These are phyloP conservation scores for Sialis fuliginosa DNA, from an alignment of 2,888 invertebrate species.

Conservation along the genomic window DNA sequence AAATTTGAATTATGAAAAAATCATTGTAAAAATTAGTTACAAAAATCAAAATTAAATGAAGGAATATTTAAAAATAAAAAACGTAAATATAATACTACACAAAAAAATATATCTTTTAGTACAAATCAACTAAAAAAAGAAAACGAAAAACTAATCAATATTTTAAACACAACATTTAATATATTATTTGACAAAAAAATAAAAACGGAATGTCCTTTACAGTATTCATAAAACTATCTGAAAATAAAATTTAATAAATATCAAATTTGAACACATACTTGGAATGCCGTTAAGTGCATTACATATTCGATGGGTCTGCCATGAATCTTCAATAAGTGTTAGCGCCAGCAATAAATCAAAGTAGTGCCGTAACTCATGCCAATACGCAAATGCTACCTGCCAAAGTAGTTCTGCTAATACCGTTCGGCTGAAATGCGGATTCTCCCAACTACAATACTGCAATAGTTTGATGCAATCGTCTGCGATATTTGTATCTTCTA, in stretches of 20 bases:
- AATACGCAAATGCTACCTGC: slow-evolving; percentile 80
- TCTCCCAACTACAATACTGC: slow-evolving; percentile 94
- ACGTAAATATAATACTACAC: too few relatives aligned
- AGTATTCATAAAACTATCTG: too few relatives aligned
- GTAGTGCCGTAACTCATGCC: slow-evolving; percentile 84
- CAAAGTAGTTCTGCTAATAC: slow-evolving; percentile 81
- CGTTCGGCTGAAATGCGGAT: slow-evolving; percentile 78
- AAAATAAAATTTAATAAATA: background rate
- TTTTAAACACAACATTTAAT: background rate
- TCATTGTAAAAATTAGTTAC: background rate
- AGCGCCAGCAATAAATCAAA: slow-evolving; percentile 77
- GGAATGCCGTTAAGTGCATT: slow-evolving; percentile 71
- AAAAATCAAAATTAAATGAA: too few relatives aligned
- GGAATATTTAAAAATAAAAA: background rate
- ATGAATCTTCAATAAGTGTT: slow-evolving; percentile 82
- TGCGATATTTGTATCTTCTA: slow-evolving; percentile 83
- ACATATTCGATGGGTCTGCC: slow-evolving; percentile 88
- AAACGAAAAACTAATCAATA: too few relatives aligned
- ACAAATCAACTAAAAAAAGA: too few relatives aligned
- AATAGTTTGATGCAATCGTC: slow-evolving; percentile 81
- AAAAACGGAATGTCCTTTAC: too few relatives aligned
- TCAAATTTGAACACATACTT: slow-evolving; percentile 23
- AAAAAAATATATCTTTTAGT: too few relatives aligned
- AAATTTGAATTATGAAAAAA: background rate
- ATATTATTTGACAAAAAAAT: background rate